Percentiles rank a stretch among this genome's conserved stretches.
Evolutionary conservation across 2,113 vertebrate species (phyloP).

Genomic region (Pantherophis guttatus): DNA sequence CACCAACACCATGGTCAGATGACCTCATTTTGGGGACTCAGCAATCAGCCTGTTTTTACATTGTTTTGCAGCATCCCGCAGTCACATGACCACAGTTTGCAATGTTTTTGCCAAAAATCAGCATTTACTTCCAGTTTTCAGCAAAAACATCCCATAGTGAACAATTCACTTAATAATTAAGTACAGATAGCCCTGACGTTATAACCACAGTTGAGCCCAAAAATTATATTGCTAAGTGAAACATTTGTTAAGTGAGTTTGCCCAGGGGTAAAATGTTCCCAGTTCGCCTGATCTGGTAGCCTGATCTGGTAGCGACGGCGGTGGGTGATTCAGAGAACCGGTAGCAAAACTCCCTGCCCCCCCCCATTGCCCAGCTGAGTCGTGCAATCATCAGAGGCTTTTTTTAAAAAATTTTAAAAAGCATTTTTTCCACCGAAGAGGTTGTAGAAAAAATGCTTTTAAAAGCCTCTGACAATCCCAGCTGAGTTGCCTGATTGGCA

Average conservation of each 20-base stretch:
- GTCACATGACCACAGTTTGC: not conserved
- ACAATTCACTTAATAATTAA: not conserved
- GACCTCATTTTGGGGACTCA: not conserved
- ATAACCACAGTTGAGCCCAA: not conserved
- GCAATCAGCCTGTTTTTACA: not conserved
- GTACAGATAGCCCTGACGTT: not conserved
- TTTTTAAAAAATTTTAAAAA: no score
- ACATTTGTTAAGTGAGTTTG: not conserved
- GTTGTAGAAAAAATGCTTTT: no score
- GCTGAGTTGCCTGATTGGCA: no score
- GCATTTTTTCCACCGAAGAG: no score
- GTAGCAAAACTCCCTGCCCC: no score
- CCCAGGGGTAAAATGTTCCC: no score
- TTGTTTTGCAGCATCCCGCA: not conserved
- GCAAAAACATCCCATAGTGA: not conserved
- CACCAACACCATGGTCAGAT: not conserved
- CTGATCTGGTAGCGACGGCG: no score
- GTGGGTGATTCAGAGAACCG: no score
- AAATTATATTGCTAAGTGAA: not conserved
- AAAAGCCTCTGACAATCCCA: no score
- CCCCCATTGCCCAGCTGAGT: no score
- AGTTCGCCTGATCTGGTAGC: no score
- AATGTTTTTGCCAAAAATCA: not conserved
- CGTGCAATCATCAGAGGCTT: no score
- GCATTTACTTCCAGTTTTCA: not conserved